Evolutionary conservation across 2,113 vertebrate genomes (phyloP).

Genomic region (Orycteropus afer): DNA sequence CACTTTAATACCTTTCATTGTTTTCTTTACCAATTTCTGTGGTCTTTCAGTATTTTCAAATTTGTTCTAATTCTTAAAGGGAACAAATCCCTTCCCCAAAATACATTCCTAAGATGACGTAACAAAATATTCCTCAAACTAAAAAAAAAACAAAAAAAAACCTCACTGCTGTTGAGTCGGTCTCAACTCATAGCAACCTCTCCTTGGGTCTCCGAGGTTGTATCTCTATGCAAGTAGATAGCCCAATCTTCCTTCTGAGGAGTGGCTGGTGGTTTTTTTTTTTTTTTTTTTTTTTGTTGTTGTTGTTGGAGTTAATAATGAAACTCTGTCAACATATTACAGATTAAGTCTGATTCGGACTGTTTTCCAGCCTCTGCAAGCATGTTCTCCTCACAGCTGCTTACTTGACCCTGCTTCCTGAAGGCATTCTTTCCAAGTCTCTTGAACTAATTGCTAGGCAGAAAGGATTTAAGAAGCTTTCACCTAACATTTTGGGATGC

Average conservation of each 20-base stretch:
- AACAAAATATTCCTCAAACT: not conserved
- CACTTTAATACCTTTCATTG: not conserved
- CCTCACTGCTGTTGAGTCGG: too few species aligned
- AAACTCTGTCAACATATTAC: not conserved
- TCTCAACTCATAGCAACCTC: too few species aligned
- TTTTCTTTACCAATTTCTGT: not conserved
- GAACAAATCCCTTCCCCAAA: not conserved
- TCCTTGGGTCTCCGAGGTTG: too few species aligned
- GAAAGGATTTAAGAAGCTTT: conserved; percentile 6
- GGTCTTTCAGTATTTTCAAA: not conserved
- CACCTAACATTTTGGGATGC: not conserved
- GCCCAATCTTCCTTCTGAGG: too few species aligned
- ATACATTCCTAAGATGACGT: not conserved
- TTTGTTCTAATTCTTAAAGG: conserved; percentile 37
- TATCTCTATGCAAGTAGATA: too few species aligned
- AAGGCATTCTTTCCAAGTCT: conserved; percentile 2
- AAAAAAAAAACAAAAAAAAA: too few species aligned
- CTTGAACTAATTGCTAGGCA: conserved; percentile 28
- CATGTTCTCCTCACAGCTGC: not conserved
- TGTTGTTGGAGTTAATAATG: not conserved
- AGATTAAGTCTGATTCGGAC: not conserved
- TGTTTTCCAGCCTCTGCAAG: not conserved
- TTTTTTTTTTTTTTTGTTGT: too few species aligned
- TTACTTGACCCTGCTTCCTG: conserved; percentile 1
- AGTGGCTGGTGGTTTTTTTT: too few species aligned